These are phyloP conservation scores for Camponotus pennsylvanicus DNA, from an alignment of 1,140 invertebrate species.

Conservation along the genomic window DNA sequence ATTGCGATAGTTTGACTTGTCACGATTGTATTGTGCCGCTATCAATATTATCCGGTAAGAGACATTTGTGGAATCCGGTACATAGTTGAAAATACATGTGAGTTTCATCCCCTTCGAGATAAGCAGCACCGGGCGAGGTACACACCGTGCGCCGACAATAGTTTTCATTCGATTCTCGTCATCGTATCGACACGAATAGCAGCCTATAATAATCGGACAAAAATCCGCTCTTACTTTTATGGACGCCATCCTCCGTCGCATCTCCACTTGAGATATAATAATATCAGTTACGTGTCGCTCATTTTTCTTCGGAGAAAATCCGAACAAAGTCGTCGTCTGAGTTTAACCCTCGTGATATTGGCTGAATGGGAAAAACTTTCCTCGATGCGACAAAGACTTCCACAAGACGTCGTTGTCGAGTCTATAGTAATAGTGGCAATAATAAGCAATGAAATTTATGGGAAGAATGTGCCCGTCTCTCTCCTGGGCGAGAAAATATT, in stretches of 20 bases:
- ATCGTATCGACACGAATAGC: background rate
- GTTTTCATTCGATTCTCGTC: background rate
- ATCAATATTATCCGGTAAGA: background rate
- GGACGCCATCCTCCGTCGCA: background rate
- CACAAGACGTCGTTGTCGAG: background rate
- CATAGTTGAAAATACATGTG: background rate
- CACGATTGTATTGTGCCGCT: background rate
- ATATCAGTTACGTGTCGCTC: background rate
- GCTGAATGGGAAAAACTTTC: background rate
- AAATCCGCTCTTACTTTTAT: background rate
- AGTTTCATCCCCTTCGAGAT: background rate
- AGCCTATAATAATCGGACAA: background rate
- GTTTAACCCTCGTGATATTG: conserved; percentile 16
- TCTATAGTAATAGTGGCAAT: background rate
- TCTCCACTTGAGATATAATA: conserved; percentile 16
- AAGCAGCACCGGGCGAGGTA: no score
- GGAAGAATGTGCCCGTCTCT: background rate
- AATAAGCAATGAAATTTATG: conserved; percentile 34
- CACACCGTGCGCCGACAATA: background rate
- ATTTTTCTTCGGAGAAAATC: conserved; percentile 25
- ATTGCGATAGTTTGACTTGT: background rate
- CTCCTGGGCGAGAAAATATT: background rate
- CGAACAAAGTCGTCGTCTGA: background rate
- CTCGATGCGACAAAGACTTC: background rate
- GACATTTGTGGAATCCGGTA: background rate